These are phyloP conservation scores for Agelas oroides DNA, from an alignment of 37 sponge, comb jelly and placozoan genomes.

Conservation along the genomic window DNA sequence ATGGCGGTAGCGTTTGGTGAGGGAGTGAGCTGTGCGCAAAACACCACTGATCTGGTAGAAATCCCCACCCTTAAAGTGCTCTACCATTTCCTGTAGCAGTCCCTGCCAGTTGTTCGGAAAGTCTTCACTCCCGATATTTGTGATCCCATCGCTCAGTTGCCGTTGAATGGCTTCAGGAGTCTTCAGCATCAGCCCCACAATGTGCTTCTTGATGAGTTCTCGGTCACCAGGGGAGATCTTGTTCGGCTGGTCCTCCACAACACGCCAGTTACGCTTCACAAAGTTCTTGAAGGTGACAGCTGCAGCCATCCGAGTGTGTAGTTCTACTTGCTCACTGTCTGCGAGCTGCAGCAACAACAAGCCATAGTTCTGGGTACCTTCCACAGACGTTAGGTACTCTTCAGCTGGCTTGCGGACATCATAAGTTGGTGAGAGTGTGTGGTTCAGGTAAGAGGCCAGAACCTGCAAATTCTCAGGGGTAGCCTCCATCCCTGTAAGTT, in stretches of 20 bases:
- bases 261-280: constrained; percentile 91
- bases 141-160: constrained; percentile 98
- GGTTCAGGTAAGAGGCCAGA: constrained; percentile 78
- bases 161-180: constrained; percentile 92
- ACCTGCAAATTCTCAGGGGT: constrained; percentile 75
- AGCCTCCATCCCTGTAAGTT: constrained; percentile 65
- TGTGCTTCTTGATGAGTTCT: constrained; percentile 80
- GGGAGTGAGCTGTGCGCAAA: constrained; percentile 97
- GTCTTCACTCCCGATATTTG: constrained; percentile 95
- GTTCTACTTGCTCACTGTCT: constrained; percentile 41
- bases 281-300: constrained; percentile 97
- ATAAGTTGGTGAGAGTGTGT: constrained; percentile 75
- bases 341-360: constrained; percentile 88
- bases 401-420: constrained; percentile 88
- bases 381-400: constrained; percentile 83
- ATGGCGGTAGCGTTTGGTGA: constrained; percentile 94
- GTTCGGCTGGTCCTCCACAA: constrained; percentile 57
- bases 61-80: constrained; percentile 85
- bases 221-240: constrained; percentile 66
- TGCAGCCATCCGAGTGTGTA: constrained; percentile 75
- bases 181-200: constrained; percentile 94
- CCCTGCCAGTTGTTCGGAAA: constrained; percentile 96
- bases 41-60: constrained; percentile 98
- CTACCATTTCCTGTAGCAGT: constrained; percentile 90
- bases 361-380: constrained; percentile 77